phyloP scores from a whole-genome alignment of 1,140 invertebrate genomes.

The Onthophagus taurus region DNA sequence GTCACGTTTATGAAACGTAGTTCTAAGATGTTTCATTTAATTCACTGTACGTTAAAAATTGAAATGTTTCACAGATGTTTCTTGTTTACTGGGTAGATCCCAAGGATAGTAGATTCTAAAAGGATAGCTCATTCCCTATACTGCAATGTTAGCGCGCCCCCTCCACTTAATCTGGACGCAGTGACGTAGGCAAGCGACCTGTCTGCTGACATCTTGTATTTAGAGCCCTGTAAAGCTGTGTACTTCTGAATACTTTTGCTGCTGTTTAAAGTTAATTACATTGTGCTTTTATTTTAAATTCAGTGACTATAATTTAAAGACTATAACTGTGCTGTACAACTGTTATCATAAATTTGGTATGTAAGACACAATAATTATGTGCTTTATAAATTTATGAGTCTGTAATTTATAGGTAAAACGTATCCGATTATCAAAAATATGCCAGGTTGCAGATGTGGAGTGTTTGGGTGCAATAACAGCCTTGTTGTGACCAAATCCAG shows the following conservation, averaged over 20 bases:
- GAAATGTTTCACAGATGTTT: too few relatives aligned
- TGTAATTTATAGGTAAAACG: background rate
- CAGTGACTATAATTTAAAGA: too few relatives aligned
- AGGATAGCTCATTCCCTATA: background rate
- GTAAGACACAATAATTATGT: background rate
- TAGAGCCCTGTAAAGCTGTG: too few relatives aligned
- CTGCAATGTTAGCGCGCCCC: background rate
- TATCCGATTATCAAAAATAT: constrained; percentile 7
- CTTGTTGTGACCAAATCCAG: too few relatives aligned
- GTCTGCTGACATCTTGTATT: background rate
- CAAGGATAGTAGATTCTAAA: too few relatives aligned
- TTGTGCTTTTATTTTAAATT: too few relatives aligned
- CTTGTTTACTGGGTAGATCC: too few relatives aligned
- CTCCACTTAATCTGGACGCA: background rate
- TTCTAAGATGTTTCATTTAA: too few relatives aligned
- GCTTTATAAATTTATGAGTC: background rate
- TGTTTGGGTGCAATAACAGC: constrained; percentile 13
- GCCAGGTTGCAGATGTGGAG: constrained; percentile 11
- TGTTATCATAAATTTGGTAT: background rate
- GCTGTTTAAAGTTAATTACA: too few relatives aligned
- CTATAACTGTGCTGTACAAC: too few relatives aligned
- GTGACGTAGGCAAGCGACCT: background rate
- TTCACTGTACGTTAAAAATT: too few relatives aligned
- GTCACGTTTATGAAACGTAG: too few relatives aligned
- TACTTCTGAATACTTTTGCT: background rate